Percentiles rank a stretch among this genome's conserved stretches.
Conservation (phyloP, 2,888 invertebrate species). For the Tiliacea citrago region DNA sequence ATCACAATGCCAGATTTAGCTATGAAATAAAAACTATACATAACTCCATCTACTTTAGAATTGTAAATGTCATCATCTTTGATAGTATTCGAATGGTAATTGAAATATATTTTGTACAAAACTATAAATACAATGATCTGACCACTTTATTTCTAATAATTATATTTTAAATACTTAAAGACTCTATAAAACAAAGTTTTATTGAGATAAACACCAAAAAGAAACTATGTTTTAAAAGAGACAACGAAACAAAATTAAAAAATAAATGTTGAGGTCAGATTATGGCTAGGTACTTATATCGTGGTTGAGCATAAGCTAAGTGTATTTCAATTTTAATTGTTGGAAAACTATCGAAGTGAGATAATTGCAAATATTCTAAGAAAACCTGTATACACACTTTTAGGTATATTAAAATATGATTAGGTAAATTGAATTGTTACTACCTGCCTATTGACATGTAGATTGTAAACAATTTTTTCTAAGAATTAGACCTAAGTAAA, state of each 20-base stretch:
- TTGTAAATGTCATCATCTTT: slow-evolving; percentile 56
- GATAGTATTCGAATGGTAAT: slow-evolving; percentile 43
- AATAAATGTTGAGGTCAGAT: slow-evolving; percentile 46
- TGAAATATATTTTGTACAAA: slow-evolving; percentile 46
- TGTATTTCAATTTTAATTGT: slow-evolving; percentile 40
- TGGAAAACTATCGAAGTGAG: slow-evolving; percentile 42
- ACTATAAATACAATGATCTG: slow-evolving; percentile 41
- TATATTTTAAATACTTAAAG: slow-evolving; percentile 52
- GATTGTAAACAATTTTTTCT: slow-evolving; percentile 85
- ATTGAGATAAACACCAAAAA: slow-evolving; percentile 45
- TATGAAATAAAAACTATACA: slow-evolving; percentile 61
- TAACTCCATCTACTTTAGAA: slow-evolving; percentile 58
- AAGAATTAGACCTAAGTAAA: slow-evolving; percentile 83
- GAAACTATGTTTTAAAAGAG: slow-evolving; percentile 54
- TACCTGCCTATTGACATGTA: slow-evolving; percentile 90
- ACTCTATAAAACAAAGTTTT: slow-evolving; percentile 55
- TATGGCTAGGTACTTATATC: slow-evolving; percentile 23
- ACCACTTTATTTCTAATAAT: slow-evolving; percentile 33
- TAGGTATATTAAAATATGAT: slow-evolving; percentile 77
- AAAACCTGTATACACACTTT: slow-evolving; percentile 76
- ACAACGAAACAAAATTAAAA: slow-evolving; percentile 26
- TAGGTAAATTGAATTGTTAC: slow-evolving; percentile 85
- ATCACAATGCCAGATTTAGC: slow-evolving; percentile 67
- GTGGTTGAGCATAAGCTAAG: slow-evolving; percentile 34
- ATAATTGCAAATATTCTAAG: slow-evolving; percentile 56